Conservation (phyloP, 2,888 invertebrate genomes). For the Mythimna pallens region DNA sequence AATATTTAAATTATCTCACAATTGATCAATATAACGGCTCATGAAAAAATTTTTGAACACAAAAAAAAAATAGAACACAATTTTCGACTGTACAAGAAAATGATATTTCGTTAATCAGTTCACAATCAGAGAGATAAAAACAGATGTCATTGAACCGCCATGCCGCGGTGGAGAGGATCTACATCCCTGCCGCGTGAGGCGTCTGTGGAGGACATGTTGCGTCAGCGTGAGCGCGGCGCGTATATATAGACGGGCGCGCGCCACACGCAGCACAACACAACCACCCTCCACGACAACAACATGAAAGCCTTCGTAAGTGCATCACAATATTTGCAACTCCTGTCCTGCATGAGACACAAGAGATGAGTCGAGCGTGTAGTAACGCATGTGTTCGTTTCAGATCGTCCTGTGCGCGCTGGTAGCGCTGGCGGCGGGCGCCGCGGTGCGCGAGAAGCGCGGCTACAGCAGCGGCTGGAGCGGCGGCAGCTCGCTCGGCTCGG, state of each 20-base stretch:
- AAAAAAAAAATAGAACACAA: not conserved
- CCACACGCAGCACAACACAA: slow-evolving; percentile 34
- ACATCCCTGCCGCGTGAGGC: slow-evolving; percentile 12
- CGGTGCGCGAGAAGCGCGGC: too few relatives aligned
- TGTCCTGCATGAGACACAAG: not conserved
- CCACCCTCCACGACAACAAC: slow-evolving; percentile 41
- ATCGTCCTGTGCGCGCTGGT: slow-evolving; percentile 46
- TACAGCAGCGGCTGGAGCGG: too few relatives aligned
- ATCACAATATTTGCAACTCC: not conserved
- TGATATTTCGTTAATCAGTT: not conserved
- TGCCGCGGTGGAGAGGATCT: not conserved
- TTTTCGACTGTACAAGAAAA: not conserved
- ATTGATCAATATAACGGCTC: not conserved
- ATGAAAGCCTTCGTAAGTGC: slow-evolving; percentile 62
- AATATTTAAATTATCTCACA: not conserved
- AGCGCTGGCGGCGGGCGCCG: slow-evolving; percentile 42
- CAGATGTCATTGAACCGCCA: slow-evolving; percentile 3
- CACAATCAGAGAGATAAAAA: not conserved
- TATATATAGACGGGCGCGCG: slow-evolving; percentile 30
- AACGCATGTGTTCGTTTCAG: slow-evolving; percentile 33
- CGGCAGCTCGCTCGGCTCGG: too few relatives aligned
- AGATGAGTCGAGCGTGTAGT: not conserved
- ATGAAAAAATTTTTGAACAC: not conserved
- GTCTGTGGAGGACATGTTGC: slow-evolving; percentile 29
- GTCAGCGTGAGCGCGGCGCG: not conserved